Percentiles rank a stretch among this genome's conserved stretches.
These are phyloP conservation scores for Cyclophora albipunctata DNA, from an alignment of 2,888 invertebrate species.

Conservation along the genomic window DNA sequence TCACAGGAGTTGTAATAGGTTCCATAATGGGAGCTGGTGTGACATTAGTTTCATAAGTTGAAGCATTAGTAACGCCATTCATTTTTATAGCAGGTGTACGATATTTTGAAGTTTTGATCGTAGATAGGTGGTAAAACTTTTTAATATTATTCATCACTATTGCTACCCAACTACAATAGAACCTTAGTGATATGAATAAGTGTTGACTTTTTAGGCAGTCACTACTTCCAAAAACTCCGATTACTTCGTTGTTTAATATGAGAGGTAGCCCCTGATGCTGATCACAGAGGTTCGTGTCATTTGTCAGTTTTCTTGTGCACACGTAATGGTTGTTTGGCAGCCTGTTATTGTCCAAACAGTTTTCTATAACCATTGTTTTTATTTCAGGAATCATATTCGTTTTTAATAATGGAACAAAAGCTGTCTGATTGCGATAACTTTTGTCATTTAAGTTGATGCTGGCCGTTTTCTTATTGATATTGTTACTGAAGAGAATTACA, in stretches of 20 bases:
- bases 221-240: slow-evolving; percentile 29
- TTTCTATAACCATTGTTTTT: not conserved
- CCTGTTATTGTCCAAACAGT: not conserved
- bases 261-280: slow-evolving; percentile 39
- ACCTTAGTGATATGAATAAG: slow-evolving; percentile 28
- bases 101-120: no score
- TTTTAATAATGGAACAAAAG: slow-evolving; percentile 26
- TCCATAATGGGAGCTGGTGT: no score
- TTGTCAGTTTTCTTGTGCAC: slow-evolving; percentile 28
- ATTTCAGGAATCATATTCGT: not conserved
- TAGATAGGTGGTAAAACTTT: no score
- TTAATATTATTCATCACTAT: no score
- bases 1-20: no score
- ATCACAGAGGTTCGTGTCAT: slow-evolving; percentile 15
- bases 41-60: no score
- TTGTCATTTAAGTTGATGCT: slow-evolving; percentile 4
- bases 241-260: slow-evolving; percentile 30
- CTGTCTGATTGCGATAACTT: slow-evolving; percentile 23
- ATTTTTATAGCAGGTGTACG: no score
- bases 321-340: slow-evolving; percentile 21
- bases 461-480: no score
- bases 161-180: slow-evolving; percentile 35
- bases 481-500: no score
- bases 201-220: slow-evolving; percentile 22
- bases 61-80: no score